Evolutionary conservation across 2,888 invertebrate species (phyloP), one percentile per base, ranked within the genome.

Genomic region (Acleris literana): DNA sequence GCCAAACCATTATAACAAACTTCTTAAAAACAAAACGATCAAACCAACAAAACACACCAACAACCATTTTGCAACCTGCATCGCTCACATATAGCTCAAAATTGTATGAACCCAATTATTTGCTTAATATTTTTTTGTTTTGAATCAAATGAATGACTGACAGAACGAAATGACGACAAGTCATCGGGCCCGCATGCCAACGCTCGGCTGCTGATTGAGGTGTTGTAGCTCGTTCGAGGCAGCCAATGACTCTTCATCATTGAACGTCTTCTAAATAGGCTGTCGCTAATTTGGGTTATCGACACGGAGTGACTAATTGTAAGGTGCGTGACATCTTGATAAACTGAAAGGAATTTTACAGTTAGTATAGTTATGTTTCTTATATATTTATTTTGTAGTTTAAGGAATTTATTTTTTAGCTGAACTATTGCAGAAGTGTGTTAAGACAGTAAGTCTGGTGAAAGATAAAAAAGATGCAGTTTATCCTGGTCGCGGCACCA

Each of bases 271-370:
- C 73, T 77, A 76, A 76, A 79, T 79, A 72, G 72, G 71, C 73
- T 77, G 82, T 75, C 78, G 74, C 75, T 76, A 73, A 86, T 82
- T 84, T 84, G 77, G 79, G 80, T 78, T 80, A 85, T 85, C 85
- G 82, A 84, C 82, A 82, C 81, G 70, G 71, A 76, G 80, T 85
- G 84, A 82, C 76, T 79, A 76, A 78, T 73, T 60, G 58, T 64
- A 33, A 29, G 69, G n/a, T 58, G 63, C 6, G 68, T 48, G 3
- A 51, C 63, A 25, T 52, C 52, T 69, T 54, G 44, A 65, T 63
- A 53, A 68, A 69, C 53, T 67, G 48, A 74, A 33, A 16, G 48
- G 7, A 33, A 18, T 18, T n/a, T 29, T 18, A 25, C 25, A n/a
- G 54, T 33, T 3, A 33, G 11, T 11, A 4, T 33, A 11, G 2